Evolutionary conservation across 2,797 vertebrate genomes (phyloP).

Genomic region (Hipposideros larvatus): DNA sequence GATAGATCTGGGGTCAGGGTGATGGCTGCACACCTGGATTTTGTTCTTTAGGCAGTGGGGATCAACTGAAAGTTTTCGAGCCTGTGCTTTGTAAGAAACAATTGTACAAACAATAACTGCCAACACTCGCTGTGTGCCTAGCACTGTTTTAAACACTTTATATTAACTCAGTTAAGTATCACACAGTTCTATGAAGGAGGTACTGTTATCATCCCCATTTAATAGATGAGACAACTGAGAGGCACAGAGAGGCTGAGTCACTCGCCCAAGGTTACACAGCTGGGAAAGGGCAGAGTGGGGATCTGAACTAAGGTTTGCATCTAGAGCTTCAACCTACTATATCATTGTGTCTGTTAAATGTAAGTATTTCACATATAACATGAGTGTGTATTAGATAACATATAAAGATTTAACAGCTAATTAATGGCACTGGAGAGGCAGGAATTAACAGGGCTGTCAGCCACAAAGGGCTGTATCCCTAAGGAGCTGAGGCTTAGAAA

Average conservation of each 20-base stretch:
- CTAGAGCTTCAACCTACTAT: not conserved
- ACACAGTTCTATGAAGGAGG: not conserved
- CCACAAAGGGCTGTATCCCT: not conserved
- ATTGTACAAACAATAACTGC: not conserved
- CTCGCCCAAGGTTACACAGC: not conserved
- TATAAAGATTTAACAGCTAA: not conserved
- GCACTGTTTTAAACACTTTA: not conserved
- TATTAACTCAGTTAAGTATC: not conserved
- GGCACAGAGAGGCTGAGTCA: conserved; percentile 2
- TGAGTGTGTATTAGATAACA: not conserved
- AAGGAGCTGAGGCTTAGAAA: not conserved
- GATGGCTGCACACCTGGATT: not conserved
- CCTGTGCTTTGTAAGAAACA: not conserved
- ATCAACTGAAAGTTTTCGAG: not conserved
- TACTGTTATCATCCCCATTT: not conserved
- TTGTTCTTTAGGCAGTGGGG: not conserved
- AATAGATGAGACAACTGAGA: not conserved
- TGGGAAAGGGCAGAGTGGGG: not conserved
- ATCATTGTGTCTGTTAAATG: not conserved
- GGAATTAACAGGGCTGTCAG: not conserved
- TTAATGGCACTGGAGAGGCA: not conserved
- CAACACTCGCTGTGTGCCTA: not conserved
- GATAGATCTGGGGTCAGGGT: not conserved
- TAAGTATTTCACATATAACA: not conserved
- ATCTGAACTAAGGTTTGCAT: not conserved